A percentile compares a stretch with the other conserved stretches of the same genome.
Conservation (phyloP, 2,888 invertebrate species). For the Coleophora deauratella region DNA sequence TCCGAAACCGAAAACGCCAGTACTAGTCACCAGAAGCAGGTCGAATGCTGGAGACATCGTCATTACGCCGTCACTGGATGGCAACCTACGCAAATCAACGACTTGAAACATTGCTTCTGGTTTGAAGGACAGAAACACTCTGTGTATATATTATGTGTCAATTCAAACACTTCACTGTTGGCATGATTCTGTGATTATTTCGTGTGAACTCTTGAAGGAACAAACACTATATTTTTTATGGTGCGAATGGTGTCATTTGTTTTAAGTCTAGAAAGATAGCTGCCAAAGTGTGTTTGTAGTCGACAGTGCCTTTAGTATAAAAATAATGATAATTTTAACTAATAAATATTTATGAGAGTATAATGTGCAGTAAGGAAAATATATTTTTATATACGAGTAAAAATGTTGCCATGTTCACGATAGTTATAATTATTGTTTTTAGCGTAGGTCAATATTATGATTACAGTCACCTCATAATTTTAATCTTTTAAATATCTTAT, state of each 20-base stretch:
- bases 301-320: slow-evolving; percentile 70
- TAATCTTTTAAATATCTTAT: too few relatives aligned
- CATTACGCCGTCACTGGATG: slow-evolving; percentile 75
- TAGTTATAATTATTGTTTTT: slow-evolving; percentile 50
- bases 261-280: slow-evolving; percentile 57
- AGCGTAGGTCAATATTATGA: slow-evolving; percentile 14
- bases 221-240: slow-evolving; percentile 21
- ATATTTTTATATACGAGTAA: slow-evolving; percentile 67
- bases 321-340: slow-evolving; percentile 31
- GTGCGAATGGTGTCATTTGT: slow-evolving; percentile 36
- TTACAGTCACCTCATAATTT: slow-evolving; percentile 17
- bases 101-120: slow-evolving; percentile 51
- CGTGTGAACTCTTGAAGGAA: slow-evolving; percentile 43
- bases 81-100: slow-evolving; percentile 49
- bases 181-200: slow-evolving; percentile 67
- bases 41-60: slow-evolving; percentile 85
- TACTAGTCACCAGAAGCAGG: slow-evolving; percentile 83
- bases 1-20: slow-evolving; percentile 86
- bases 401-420: slow-evolving; percentile 71
- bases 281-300: slow-evolving; percentile 76
- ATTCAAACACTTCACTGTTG: slow-evolving; percentile 67
- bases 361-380: slow-evolving; percentile 60
- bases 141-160: slow-evolving; percentile 57
- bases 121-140: slow-evolving; percentile 42
- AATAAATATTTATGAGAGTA: slow-evolving; percentile 64